Percentiles rank a stretch among this genome's conserved stretches.
phyloP scores from a whole-genome alignment of 2,113 vertebrate species.

The Odontesthes bonariensis region DNA sequence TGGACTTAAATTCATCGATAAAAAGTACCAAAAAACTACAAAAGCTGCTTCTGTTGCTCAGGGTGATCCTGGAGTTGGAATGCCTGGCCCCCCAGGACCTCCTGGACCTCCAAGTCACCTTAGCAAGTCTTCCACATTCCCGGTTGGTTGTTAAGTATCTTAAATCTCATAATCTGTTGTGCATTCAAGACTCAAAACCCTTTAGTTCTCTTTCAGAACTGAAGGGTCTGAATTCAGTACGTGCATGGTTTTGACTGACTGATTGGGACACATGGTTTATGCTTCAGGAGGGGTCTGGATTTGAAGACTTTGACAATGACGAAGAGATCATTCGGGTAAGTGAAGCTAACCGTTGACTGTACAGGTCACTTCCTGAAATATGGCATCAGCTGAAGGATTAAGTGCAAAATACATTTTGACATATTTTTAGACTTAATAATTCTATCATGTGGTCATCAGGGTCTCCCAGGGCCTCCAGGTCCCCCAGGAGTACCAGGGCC shows the following conservation, averaged over 20 bases:
- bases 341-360: neutral
- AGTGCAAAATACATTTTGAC: neutral
- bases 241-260: neutral
- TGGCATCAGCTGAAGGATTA: neutral
- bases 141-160: conserved; percentile 35
- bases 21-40: neutral
- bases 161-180: no score
- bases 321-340: conserved; percentile 79
- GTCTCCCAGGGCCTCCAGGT: conserved; percentile 84
- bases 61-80: conserved; percentile 84
- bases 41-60: conserved; percentile 57
- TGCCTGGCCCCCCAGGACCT: conserved; percentile 83
- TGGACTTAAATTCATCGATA: neutral
- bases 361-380: neutral
- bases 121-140: conserved; percentile 52
- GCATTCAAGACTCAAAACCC: neutral
- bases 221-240: neutral
- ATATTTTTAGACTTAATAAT: neutral
- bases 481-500: conserved; percentile 85
- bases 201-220: neutral
- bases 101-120: conserved; percentile 79
- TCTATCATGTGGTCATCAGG: conserved; percentile 51
- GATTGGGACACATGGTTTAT: neutral
- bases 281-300: conserved; percentile 86
- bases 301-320: conserved; percentile 82